Evolutionary conservation across 2,888 invertebrate genomes (phyloP).

Genomic region (Acholoe squamosa): DNA sequence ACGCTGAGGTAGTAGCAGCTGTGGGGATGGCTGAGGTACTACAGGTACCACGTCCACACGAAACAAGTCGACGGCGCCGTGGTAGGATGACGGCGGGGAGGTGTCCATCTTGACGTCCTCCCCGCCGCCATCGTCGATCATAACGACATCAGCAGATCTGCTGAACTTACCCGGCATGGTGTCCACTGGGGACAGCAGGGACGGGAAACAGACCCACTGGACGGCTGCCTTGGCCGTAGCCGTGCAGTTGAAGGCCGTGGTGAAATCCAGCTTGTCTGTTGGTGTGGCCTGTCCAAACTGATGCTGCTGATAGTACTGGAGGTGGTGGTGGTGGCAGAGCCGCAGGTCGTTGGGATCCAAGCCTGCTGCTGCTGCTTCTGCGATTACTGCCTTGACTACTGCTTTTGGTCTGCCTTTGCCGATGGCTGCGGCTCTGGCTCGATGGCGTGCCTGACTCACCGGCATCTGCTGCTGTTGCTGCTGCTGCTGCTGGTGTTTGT

Average conservation of each 20-base stretch:
- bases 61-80: constrained; percentile 6
- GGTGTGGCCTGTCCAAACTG: not conserved
- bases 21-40: not conserved
- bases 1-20: not conserved
- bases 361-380: not conserved
- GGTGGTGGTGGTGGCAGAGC: too few species aligned
- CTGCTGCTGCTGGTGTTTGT: not conserved
- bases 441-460: constrained; percentile 42
- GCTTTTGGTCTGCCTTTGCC: constrained; percentile 15
- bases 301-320: not conserved
- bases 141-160: constrained; percentile 37
- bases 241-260: not conserved
- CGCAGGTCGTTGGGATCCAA: constrained; percentile 1
- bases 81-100: not conserved
- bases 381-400: not conserved
- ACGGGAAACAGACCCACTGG: constrained; percentile 54
- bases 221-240: not conserved
- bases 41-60: constrained; percentile 40
- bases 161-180: constrained; percentile 53
- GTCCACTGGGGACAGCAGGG: constrained; percentile 15
- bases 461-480: not conserved
- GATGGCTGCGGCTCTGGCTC: not conserved
- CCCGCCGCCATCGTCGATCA: constrained; percentile 8
- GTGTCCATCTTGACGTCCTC: constrained; percentile 58
- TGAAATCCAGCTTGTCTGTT: constrained; percentile 46